Percentiles rank a stretch among this genome's conserved stretches.
These are phyloP conservation scores for Dryobota labecula DNA, from an alignment of 2,888 invertebrate genomes.

Conservation along the genomic window DNA sequence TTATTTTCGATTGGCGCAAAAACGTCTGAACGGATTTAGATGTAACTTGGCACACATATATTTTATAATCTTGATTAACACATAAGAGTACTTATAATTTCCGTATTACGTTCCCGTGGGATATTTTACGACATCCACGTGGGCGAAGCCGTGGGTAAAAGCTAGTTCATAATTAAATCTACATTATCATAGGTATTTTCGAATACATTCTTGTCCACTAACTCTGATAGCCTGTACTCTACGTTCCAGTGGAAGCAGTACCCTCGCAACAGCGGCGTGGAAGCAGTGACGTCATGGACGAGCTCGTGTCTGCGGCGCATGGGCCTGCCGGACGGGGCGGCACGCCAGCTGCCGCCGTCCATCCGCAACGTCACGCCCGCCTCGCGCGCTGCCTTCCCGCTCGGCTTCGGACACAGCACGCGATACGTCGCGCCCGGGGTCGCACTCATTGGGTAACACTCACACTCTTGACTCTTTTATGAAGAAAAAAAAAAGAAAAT, in stretches of 20 bases:
- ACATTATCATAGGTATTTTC: not conserved
- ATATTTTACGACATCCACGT: too few species aligned
- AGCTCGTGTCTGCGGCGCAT: constrained; percentile 80
- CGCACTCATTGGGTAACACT: constrained; percentile 95
- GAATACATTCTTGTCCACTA: not conserved
- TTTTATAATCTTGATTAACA: too few species aligned
- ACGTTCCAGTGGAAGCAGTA: constrained; percentile 91
- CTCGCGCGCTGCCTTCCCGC: constrained; percentile 97
- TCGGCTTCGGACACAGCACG: constrained; percentile 97
- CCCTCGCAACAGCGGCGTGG: constrained; percentile 88
- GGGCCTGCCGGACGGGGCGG: constrained; percentile 85
- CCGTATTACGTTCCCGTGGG: too few species aligned
- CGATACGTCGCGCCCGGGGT: constrained; percentile 95
- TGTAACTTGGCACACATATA: too few species aligned
- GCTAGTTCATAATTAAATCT: too few species aligned
- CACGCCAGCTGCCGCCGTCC: constrained; percentile 93
- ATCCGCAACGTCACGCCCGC: constrained; percentile 90
- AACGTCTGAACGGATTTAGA: too few species aligned
- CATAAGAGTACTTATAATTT: too few species aligned
- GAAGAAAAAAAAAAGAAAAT: not conserved
- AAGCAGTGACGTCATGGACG: constrained; percentile 89
- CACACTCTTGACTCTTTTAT: not conserved
- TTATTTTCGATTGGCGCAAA: too few species aligned
- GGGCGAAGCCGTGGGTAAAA: too few species aligned
- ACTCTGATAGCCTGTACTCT: not conserved